phyloP scores from a whole-genome alignment of 1,140 invertebrate genomes.

The Mamestra configurata region DNA sequence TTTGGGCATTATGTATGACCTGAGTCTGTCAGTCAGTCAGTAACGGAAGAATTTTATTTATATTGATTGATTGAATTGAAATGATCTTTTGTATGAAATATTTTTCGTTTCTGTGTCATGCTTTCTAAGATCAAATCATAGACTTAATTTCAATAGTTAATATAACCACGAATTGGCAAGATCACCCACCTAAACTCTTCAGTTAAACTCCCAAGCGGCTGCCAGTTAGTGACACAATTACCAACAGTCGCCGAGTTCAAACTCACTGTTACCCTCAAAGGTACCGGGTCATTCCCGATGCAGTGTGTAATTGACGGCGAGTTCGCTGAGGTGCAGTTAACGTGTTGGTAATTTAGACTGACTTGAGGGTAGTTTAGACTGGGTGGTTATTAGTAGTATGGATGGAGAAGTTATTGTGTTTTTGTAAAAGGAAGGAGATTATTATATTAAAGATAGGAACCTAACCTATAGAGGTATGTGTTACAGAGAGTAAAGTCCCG shows the following conservation, averaged over 20 bases:
- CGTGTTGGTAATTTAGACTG: neutral
- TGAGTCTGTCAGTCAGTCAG: too few relatives aligned
- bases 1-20: too few relatives aligned
- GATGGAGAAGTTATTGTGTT: neutral
- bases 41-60: too few relatives aligned
- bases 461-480: too few relatives aligned
- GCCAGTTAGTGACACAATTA: constrained; percentile 37
- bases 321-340: neutral
- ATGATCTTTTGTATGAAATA: too few relatives aligned
- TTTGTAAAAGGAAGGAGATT: neutral
- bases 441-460: too few relatives aligned
- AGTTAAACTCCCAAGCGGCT: constrained; percentile 27
- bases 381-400: neutral
- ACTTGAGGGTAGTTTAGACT: constrained; percentile 5
- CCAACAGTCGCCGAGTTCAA: constrained; percentile 7
- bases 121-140: too few relatives aligned
- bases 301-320: neutral
- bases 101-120: too few relatives aligned
- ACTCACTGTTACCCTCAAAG: neutral
- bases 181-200: neutral
- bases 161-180: too few relatives aligned
- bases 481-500: too few relatives aligned
- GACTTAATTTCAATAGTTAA: too few relatives aligned
- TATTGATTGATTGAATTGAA: too few relatives aligned
- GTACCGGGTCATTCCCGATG: constrained; percentile 4